Conservation (phyloP, 2,113 vertebrate species). For the Ploceus nigricollis region DNA sequence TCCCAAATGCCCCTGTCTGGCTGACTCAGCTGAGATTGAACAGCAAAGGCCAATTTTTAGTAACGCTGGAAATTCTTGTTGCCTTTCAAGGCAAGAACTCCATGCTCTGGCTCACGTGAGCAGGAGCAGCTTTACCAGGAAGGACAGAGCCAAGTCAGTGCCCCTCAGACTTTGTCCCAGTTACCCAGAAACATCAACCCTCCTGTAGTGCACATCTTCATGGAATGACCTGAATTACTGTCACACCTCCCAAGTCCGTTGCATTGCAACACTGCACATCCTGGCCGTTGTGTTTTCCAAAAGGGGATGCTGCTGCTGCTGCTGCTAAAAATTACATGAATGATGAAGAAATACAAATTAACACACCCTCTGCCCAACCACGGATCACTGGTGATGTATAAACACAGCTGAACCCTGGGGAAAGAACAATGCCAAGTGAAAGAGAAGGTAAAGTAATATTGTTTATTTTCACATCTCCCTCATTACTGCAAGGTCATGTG, state of each 20-base stretch:
- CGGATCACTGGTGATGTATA: not conserved
- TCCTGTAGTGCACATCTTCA: not conserved
- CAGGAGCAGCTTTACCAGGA: not conserved
- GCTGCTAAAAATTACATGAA: slow-evolving; percentile 28
- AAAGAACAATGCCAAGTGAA: not conserved
- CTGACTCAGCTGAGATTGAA: not conserved
- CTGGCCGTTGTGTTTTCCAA: not conserved
- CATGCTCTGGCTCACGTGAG: not conserved
- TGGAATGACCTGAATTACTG: fast-evolving
- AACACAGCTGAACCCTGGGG: not conserved
- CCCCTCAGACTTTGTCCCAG: not conserved
- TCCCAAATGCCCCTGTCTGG: not conserved
- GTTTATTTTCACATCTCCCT: not conserved
- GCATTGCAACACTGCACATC: not conserved
- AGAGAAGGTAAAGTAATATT: not conserved
- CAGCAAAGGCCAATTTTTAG: not conserved
- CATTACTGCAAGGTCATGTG: not conserved
- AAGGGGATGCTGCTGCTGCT: slow-evolving; percentile 35
- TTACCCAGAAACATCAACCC: not conserved
- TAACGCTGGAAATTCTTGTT: not conserved
- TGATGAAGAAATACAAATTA: slow-evolving; percentile 18
- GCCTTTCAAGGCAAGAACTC: not conserved
- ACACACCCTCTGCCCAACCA: not conserved
- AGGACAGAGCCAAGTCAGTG: not conserved
- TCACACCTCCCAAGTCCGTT: not conserved